phyloP scores from a whole-genome alignment of 2,113 vertebrate species.

The Bucco capensis region DNA sequence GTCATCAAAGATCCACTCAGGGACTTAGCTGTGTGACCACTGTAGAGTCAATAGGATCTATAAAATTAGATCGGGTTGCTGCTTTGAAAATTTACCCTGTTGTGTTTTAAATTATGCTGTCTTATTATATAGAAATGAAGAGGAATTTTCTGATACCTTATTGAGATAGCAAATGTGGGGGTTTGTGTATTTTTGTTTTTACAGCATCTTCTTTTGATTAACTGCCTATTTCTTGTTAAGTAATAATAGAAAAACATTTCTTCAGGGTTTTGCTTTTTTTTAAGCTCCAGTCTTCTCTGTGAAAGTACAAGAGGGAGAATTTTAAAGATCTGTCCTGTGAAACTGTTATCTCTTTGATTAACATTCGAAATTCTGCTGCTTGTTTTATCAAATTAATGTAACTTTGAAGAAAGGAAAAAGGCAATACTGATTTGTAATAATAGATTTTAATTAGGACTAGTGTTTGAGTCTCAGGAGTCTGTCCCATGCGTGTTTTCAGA shows the following conservation, averaged over 20 bases:
- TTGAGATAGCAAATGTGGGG: neutral
- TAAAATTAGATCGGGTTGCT: neutral
- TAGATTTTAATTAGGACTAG: conserved; percentile 48
- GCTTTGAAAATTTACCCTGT: neutral
- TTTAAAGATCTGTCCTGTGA: conserved; percentile 48
- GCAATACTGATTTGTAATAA: conserved; percentile 47
- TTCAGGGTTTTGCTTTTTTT: neutral
- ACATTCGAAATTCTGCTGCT: conserved; percentile 19
- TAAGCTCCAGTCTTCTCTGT: neutral
- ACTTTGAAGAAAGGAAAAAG: conserved; percentile 50
- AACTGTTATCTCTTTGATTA: conserved; percentile 60
- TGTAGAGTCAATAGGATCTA: neutral
- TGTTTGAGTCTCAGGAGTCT: neutral
- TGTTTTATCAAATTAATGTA: conserved; percentile 54
- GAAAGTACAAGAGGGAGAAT: conserved; percentile 24
- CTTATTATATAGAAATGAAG: conserved; percentile 39
- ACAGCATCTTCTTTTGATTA: conserved; percentile 50
- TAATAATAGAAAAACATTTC: conserved; percentile 45
- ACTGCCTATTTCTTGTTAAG: conserved; percentile 32
- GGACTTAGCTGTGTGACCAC: neutral
- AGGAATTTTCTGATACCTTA: conserved; percentile 32
- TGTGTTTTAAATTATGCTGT: neutral
- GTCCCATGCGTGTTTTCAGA: neutral
- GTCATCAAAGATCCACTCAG: neutral
- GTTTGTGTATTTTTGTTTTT: conserved; percentile 38